These are phyloP conservation scores for Porites divaricata DNA, from an alignment of 92 coral and sea anemone genomes.

Conservation along the genomic window DNA sequence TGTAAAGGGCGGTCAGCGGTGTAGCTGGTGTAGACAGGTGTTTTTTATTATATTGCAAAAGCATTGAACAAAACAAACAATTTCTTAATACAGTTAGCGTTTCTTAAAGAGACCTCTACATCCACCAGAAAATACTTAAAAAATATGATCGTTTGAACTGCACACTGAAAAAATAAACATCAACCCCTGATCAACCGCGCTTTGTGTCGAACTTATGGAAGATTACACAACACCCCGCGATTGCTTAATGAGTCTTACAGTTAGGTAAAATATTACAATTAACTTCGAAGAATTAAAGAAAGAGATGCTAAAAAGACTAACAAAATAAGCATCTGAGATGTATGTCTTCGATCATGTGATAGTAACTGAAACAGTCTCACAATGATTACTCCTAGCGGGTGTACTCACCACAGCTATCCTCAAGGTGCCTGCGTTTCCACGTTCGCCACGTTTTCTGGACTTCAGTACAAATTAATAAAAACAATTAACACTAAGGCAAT, in stretches of 20 bases:
- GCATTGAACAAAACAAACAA: not conserved
- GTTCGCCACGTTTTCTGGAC: not conserved
- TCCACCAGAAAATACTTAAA: not conserved
- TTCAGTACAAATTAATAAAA: not conserved
- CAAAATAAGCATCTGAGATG: not conserved
- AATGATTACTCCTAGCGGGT: not conserved
- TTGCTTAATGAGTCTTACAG: not conserved
- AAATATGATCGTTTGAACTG: not conserved
- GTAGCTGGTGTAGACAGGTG: conserved; percentile 16
- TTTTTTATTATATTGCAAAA: conserved; percentile 2
- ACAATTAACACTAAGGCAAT: not conserved
- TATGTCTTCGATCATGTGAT: conserved; percentile 3
- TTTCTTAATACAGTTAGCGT: conserved; percentile 8
- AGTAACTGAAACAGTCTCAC: conserved; percentile 16
- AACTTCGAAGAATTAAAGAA: not conserved
- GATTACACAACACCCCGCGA: not conserved
- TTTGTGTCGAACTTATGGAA: not conserved
- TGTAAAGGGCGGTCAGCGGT: conserved; percentile 30
- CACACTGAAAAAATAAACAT: not conserved
- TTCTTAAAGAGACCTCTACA: not conserved
- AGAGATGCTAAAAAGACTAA: not conserved
- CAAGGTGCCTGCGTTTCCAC: not conserved
- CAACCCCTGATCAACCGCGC: not conserved
- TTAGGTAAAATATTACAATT: not conserved
- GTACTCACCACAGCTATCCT: conserved; percentile 17